Evolutionary conservation across 2,888 invertebrate species (phyloP), one percentile per base, ranked within the genome.

Genomic region (Phorcus lineatus): DNA sequence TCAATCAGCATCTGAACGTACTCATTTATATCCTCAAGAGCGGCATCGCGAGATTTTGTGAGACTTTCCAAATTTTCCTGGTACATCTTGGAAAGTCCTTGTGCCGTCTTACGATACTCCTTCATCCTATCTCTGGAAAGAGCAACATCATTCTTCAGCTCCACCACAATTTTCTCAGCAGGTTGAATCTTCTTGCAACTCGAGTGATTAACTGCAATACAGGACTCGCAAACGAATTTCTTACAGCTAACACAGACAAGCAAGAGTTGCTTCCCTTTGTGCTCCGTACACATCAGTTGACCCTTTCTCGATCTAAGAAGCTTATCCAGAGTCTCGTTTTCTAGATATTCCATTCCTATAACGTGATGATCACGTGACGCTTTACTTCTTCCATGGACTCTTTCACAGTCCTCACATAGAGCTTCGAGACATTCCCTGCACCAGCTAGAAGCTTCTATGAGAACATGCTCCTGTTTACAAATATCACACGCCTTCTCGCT

Each of bases 161-260:
- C 70, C 11, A 19, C 36, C 17, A 36, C 31, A 9, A 74, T 13
- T 9, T 74, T 74, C 19, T 40, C 70, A 1, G 40, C 47, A 22
- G 40, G 28, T n/a, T 82, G 80, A 7, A 82, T 74, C 62, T 79
- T 57, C 67, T 78, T 78, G 55, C 82, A 82, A 16, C 40, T 40
- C 9, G 31, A 36, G 52, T 82, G 82, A 6, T 66, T 16, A 22
- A 79, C 55, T 16, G 79, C 79, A 31, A 77, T 53, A 70, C 82
- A 82, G 16, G 74, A 79, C 19, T 82, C 80, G 54, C 82, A 82
- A 52, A 53, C 82, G 62, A 80, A 78, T 76, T 77, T 80, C 80
- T 81, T 81, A 76, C 84, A 84, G 67, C 80, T 78, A 17, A 80
- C 24, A 66, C 84, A 84, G 16, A 80, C 78, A 74, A 80, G 57